Base-by-base conservation (phyloP, 2,113 vertebrate species). In the Cichladusa arquata region DNA sequence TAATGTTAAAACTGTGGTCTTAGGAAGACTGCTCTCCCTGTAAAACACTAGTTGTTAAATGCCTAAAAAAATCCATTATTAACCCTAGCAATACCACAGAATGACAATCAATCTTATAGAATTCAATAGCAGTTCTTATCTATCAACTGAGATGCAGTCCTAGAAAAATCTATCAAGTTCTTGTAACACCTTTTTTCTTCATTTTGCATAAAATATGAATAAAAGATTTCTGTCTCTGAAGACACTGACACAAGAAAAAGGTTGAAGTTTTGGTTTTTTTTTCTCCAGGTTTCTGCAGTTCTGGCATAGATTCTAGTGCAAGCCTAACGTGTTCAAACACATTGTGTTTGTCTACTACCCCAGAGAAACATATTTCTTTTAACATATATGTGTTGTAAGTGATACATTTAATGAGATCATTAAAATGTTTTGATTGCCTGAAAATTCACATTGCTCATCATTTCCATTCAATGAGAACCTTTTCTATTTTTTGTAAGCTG, bases 341-440 rank as follows among this genome's bases (percentile, higher is more conserved):
- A 96, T 73, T 66, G 47, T 40, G 62, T 57, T 45, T 45, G 44
- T 45, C 74, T 53, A 64, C 48, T 73, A 85, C 42, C 36, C 28
- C 80, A 84, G 53, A 71, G 48, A 36, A 38, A 89, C 54, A 26
- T 77, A 87, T 28, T 89, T 94, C 82, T 96, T 93, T 95, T 95
- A 96, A 88, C 88, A 53, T 77, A 57, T 26, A 50, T 71, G 7
- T 81, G 64, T 51, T 64, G 64, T 45, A 88, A 94, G 86, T 81
- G 44, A 92, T 60, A 71, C 38, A 89, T 76, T 90, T 95, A 93
- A 94, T 95, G 76, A 93, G 78, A 74, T 92, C 60, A 72, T 92
- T 78, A 92, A 86, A 81, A 91, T 91, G 72, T 90, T 96, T 93
- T 95, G 66, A 86, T 94, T 94, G 88, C 94, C 78, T 96, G 80